phyloP scores from a whole-genome alignment of 2,113 vertebrate species.

The Oncorhynchus tshawytscha region DNA sequence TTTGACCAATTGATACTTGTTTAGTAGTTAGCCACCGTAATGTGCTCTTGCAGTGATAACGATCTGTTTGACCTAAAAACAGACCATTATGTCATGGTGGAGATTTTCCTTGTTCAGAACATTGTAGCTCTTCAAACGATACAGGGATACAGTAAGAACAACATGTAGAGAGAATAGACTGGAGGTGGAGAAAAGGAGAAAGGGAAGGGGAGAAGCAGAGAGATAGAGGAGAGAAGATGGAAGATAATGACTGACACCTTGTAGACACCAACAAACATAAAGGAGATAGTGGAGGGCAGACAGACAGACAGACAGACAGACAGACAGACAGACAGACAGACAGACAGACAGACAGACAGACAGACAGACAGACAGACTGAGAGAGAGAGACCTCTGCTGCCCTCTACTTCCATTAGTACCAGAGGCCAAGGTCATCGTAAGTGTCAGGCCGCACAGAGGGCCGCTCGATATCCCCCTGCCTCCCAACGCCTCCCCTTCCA shows the following conservation, averaged over 20 bases:
- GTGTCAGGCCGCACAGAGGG: conserved; percentile 39
- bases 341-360: conserved; percentile 3
- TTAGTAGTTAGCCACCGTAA: too few relatives aligned
- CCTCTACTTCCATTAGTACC: conserved; percentile 72
- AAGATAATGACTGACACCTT: background rate
- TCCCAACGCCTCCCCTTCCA: too few relatives aligned
- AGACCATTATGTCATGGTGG: conserved; percentile 3
- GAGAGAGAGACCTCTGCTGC: conserved; percentile 32
- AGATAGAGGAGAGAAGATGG: background rate
- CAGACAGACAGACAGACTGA: background rate
- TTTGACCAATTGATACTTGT: background rate
- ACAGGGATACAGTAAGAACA: background rate
- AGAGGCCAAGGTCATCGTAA: conserved; percentile 71
- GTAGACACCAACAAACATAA: background rate
- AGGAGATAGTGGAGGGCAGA: background rate
- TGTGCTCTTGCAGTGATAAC: background rate
- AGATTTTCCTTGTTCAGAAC: background rate
- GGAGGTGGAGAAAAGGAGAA: background rate
- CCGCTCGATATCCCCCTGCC: background rate
- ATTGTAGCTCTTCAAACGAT: background rate
- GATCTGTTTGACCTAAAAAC: conserved; percentile 18
- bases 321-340: background rate
- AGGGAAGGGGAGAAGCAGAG: background rate
- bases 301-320: background rate
- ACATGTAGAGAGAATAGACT: background rate